Base-by-base conservation (phyloP, 2,113 vertebrate species). In the Ctenodactylus gundi region DNA sequence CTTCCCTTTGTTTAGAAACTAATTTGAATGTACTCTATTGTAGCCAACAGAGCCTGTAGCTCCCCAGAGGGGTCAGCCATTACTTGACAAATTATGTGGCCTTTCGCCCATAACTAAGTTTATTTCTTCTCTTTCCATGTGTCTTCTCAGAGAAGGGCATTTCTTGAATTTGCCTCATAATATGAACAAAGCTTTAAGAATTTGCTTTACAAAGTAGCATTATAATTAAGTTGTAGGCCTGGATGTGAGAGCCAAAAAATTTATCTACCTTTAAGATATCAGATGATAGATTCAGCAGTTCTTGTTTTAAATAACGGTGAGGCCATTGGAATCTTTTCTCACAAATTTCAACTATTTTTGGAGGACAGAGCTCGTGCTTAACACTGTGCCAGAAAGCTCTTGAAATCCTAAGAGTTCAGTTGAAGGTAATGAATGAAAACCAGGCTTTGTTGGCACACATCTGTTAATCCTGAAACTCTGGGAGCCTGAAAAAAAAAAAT, bases 101-200 rank as follows among this genome's bases (percentile, higher is more conserved):
- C 31, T 44, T 51, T 83, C 39, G 39, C 29, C 65, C 4, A 62
- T 20, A 88, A 80, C 23, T 70, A 86, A 89, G 70, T 84, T 92
- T 67, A 62, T 72, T 65, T 91, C 62, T 77, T 70, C 20, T 14
- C 46, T 92, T 78, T 73, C 62, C 6, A 4, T 75, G 20, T 75
- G 51, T 68, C 8, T 55, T 77, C 64, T 78, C 29, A 88, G 72
- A 41, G 25, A 78, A 7, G 0, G 23, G 18, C 14, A 51, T 41
- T 36, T 83, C 36, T 83, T 57, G 31, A 82, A 65, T 65, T 94
- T 86, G 21, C 64, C 78, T 78, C 86, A 84, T 51, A 87, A 55
- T 39, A 57, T 90, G 89, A 90, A 83, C 53, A 84, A 39, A 57
- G 51, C 64, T 75, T 80, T 51, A 53, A 51, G 64, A 96, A 76